Conservation (phyloP, 2,888 invertebrate genomes). For the Ischnus inquisitorius region DNA sequence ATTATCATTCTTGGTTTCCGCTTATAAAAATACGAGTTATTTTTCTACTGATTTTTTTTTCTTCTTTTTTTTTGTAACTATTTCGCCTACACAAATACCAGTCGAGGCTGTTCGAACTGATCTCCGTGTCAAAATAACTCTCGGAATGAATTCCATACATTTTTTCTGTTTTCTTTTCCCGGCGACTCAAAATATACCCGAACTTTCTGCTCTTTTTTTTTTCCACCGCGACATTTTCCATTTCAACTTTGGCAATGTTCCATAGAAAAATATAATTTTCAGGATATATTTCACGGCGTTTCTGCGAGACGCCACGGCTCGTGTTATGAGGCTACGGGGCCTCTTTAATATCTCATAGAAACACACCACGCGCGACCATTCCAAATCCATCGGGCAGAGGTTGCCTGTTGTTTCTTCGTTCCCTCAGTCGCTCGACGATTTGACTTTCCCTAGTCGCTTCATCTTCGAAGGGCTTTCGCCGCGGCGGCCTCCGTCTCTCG, state of each 20-base stretch:
- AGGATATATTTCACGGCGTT: not conserved
- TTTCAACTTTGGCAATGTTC: no score
- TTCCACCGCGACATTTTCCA: no score
- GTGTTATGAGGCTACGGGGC: not conserved
- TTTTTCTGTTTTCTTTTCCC: no score
- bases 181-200: not conserved
- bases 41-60: no score
- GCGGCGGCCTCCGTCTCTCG: conserved; percentile 73
- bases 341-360: conserved; percentile 59
- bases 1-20: not conserved
- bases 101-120: no score
- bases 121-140: no score
- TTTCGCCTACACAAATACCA: no score
- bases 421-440: conserved; percentile 65
- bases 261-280: not conserved
- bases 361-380: conserved; percentile 73
- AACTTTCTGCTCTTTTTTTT: not conserved
- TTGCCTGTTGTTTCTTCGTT: conserved; percentile 72
- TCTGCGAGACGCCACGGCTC: not conserved
- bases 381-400: conserved; percentile 75
- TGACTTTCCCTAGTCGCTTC: conserved; percentile 60
- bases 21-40: not conserved
- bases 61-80: no score
- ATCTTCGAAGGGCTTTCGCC: conserved; percentile 72
- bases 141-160: no score